phyloP scores from a whole-genome alignment of 2,113 vertebrate genomes.

The Xiphophorus hellerii region DNA sequence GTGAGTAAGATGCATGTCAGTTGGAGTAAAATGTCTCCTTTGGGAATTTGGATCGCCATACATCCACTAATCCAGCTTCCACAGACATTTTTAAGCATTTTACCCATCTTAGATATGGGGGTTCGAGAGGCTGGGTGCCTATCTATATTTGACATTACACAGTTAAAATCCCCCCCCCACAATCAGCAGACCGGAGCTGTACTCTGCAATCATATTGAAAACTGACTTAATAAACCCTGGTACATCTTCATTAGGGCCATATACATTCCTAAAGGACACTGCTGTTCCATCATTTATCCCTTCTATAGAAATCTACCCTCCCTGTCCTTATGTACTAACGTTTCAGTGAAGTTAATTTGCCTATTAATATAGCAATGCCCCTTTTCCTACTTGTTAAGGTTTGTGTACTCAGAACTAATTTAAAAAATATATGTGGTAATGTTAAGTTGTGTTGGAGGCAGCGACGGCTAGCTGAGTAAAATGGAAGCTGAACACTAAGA shows the following conservation, averaged over 20 bases:
- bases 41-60: too few species aligned
- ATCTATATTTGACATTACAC: too few species aligned
- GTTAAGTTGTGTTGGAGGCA: background rate
- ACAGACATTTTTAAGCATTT: too few species aligned
- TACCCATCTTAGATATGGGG: too few species aligned
- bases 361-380: background rate
- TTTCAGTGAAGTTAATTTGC: constrained; percentile 1
- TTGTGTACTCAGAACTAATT: background rate
- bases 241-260: background rate
- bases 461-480: background rate
- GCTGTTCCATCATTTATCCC: background rate
- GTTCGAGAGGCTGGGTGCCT: too few species aligned
- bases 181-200: too few species aligned
- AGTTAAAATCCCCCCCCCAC: too few species aligned
- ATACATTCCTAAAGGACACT: background rate
- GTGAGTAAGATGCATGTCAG: too few species aligned
- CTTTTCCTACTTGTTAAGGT: background rate
- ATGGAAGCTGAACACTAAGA: background rate
- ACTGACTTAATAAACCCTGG: constrained; percentile 5
- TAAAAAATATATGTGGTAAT: background rate
- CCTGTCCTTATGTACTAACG: background rate
- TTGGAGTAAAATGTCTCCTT: too few species aligned
- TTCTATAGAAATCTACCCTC: background rate
- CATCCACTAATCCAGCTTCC: too few species aligned
- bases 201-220: background rate